These are phyloP conservation scores for Lithobates pipiens DNA, from an alignment of 2,797 vertebrate genomes.

Conservation along the genomic window DNA sequence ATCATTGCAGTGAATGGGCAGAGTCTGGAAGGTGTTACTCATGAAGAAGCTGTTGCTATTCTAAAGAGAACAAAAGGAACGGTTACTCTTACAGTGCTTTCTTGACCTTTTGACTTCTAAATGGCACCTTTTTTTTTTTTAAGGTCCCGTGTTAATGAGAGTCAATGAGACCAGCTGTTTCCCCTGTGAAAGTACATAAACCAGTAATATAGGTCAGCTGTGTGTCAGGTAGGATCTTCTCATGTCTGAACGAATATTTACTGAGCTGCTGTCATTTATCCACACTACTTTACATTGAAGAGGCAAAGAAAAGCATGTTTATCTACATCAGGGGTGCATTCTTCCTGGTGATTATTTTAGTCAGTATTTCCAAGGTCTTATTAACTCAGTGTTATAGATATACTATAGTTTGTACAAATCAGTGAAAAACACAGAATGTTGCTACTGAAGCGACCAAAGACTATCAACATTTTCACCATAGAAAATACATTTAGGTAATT, in stretches of 20 bases:
- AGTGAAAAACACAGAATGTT: slow-evolving; percentile 11
- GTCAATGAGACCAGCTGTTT: background rate
- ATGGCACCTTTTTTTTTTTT: background rate
- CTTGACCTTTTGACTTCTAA: slow-evolving; percentile 72
- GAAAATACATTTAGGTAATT: slow-evolving; percentile 14
- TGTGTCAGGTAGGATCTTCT: slow-evolving; percentile 20
- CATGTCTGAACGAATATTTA: slow-evolving; percentile 40
- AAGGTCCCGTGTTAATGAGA: background rate
- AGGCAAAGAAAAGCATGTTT: slow-evolving; percentile 13
- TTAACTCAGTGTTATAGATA: slow-evolving; percentile 11
- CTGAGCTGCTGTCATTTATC: slow-evolving; percentile 47
- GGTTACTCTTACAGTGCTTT: slow-evolving; percentile 91
- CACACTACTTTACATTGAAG: slow-evolving; percentile 18
- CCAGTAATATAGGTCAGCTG: slow-evolving; percentile 35
- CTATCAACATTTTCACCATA: background rate
- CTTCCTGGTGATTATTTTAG: slow-evolving; percentile 11
- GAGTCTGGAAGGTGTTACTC: slow-evolving; percentile 93
- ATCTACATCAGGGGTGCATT: slow-evolving; percentile 12
- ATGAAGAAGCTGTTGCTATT: slow-evolving; percentile 94
- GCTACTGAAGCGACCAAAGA: slow-evolving; percentile 14
- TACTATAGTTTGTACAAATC: slow-evolving; percentile 3
- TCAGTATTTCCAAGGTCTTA: background rate
- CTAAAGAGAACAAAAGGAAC: slow-evolving; percentile 95
- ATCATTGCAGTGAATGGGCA: slow-evolving; percentile 96
- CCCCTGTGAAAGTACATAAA: slow-evolving; percentile 44